Evolutionary conservation across 2,113 vertebrate species (phyloP), one percentile per base, ranked within the genome.

Genomic region (Uria aalge): DNA sequence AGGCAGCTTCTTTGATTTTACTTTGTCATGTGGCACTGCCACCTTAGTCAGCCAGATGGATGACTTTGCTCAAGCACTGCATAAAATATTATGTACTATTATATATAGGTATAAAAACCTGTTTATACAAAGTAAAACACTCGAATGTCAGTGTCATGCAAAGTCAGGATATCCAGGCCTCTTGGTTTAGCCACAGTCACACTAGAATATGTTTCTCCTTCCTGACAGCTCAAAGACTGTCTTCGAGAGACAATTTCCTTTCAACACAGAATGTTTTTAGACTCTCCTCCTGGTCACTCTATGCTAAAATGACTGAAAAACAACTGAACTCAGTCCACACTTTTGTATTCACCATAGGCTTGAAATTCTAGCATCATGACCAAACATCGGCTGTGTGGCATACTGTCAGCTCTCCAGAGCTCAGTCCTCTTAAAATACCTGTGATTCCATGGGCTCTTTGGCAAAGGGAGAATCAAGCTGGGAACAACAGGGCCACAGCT

Each of bases 321-420:
- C 11, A 74, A 45, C 24, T 29, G 11, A 86, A 86, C 11, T 50
- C 27, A 56, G 1, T 45, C 23, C 21, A 71, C 7, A 32, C 6
- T 19, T 36, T 3, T 19, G 14, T 43, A 29, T 79, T 64, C 18
- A 82, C 12, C 4, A 29, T 4, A 85, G 43, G 6, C 21, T 78
- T 64, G 40, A 75, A 62, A 12, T 55, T 64, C 7, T 15, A 62
- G n/a, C 15, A 56, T 2, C 0, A 0, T n/a, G 52, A 63, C 41
- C 30, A 64, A 78, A 86, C 4, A 0, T 53, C 1, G 3, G 19
- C 19, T 52, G 13, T 76, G 43, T 0, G 0, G 56, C 29, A 50
- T 9, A 30, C 4, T 8, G 16, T 40, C 34, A 50, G 30, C 62
- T 32, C 59, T 36, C 2, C 3, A n/a, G 52, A 76, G 32, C 34